Conservation (phyloP, 92 coral and sea anemone genomes). For the Micromussa lordhowensis region DNA sequence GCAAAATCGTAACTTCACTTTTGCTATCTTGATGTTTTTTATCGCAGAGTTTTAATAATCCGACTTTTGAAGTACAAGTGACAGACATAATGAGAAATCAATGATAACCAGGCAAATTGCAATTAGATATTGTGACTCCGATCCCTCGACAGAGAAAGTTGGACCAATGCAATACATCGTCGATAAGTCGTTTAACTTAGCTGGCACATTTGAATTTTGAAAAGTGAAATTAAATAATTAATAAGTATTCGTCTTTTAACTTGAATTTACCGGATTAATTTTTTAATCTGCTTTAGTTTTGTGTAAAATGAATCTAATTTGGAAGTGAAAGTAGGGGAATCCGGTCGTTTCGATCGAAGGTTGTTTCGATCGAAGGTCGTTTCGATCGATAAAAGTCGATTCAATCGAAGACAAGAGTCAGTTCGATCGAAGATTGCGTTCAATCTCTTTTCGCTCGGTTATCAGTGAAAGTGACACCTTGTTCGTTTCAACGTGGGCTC, state of each 20-base stretch:
- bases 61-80: conserved; percentile 1
- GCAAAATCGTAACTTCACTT: background rate
- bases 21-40: background rate
- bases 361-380: no score
- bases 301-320: background rate
- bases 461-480: no score
- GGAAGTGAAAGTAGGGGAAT: background rate
- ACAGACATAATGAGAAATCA: background rate
- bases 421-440: no score
- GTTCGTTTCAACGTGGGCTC: no score
- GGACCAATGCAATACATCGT: background rate
- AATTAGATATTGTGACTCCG: background rate
- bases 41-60: background rate
- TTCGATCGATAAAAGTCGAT: no score
- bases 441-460: no score
- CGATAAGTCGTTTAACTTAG: background rate
- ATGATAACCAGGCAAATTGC: background rate
- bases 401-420: no score
- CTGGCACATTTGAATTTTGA: background rate
- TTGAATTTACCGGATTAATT: background rate
- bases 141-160: background rate
- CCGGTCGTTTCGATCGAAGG: no score
- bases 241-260: background rate
- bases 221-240: background rate
- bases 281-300: background rate